phyloP scores from a whole-genome alignment of 2,888 invertebrate species.

The Palloptera scutellata region DNA sequence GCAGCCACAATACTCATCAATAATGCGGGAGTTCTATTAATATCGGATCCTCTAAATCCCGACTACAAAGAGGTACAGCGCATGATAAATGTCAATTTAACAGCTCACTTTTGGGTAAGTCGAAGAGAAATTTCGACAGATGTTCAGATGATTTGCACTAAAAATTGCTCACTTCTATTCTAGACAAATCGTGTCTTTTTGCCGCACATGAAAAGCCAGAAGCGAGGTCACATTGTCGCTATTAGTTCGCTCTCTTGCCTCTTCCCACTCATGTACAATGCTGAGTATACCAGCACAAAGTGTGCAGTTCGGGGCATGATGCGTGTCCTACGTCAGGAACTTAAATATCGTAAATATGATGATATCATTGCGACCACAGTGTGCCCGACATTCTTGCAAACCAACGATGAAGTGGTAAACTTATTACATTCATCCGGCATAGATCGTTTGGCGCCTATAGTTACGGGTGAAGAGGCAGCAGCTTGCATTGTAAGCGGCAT shows the following conservation, averaged over 20 bases:
- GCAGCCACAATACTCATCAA: slow-evolving; percentile 62
- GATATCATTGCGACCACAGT: slow-evolving; percentile 50
- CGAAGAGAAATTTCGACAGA: not conserved
- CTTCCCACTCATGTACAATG: slow-evolving; percentile 35
- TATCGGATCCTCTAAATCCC: slow-evolving; percentile 40
- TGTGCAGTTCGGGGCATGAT: slow-evolving; percentile 58
- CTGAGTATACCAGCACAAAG: slow-evolving; percentile 58
- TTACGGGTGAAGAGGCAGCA: slow-evolving; percentile 44
- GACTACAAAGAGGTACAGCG: slow-evolving; percentile 54
- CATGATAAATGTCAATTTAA: slow-evolving; percentile 62
- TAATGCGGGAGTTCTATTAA: slow-evolving; percentile 61
- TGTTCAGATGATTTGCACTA: not conserved
- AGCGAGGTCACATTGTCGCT: slow-evolving; percentile 60
- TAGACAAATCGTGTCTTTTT: slow-evolving; percentile 61
- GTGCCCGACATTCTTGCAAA: slow-evolving; percentile 59
- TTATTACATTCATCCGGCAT: slow-evolving; percentile 4
- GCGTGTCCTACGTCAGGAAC: slow-evolving; percentile 51
- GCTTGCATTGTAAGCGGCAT: slow-evolving; percentile 45
- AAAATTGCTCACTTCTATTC: not conserved
- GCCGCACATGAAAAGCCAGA: slow-evolving; percentile 57
- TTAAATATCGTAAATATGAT: slow-evolving; percentile 43
- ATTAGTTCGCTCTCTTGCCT: slow-evolving; percentile 53
- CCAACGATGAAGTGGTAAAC: slow-evolving; percentile 42
- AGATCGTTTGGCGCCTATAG: slow-evolving; percentile 35
- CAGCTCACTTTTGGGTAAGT: slow-evolving; percentile 62